Conservation (phyloP, 2,797 vertebrate genomes). For the Chelon labrosus region DNA sequence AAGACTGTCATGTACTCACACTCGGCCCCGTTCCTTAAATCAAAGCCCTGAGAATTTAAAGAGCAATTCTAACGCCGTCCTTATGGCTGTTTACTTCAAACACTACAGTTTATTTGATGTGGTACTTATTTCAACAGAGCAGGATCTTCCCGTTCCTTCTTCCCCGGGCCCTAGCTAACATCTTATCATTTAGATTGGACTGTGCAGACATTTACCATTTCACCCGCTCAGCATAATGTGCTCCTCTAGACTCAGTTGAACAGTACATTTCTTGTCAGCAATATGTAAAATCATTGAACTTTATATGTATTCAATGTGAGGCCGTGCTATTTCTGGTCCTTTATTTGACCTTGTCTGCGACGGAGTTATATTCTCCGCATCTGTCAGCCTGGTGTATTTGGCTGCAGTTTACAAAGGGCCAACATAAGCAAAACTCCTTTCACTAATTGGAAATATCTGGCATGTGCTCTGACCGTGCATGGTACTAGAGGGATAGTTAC, state of each 20-base stretch:
- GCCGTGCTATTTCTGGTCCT: slow-evolving; percentile 45
- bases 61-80: slow-evolving; percentile 36
- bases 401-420: slow-evolving; percentile 22
- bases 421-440: slow-evolving; percentile 37
- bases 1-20: slow-evolving; percentile 24
- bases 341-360: slow-evolving; percentile 10
- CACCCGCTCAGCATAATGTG: slow-evolving; percentile 73
- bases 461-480: slow-evolving; percentile 32
- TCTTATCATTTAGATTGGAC: slow-evolving; percentile 73
- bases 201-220: slow-evolving; percentile 71
- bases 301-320: slow-evolving; percentile 32
- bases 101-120: slow-evolving; percentile 68
- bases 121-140: slow-evolving; percentile 54
- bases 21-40: slow-evolving; percentile 24
- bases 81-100: slow-evolving; percentile 62
- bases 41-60: slow-evolving; percentile 44
- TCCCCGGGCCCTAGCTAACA: slow-evolving; percentile 63
- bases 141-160: slow-evolving; percentile 50
- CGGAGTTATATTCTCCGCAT: slow-evolving; percentile 19
- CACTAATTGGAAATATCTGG: slow-evolving; percentile 57
- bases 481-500: slow-evolving; percentile 38
- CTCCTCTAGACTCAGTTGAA: slow-evolving; percentile 66
- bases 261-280: slow-evolving; percentile 65
- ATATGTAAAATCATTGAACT: slow-evolving; percentile 60
- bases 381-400: slow-evolving; percentile 48